A percentile compares a stretch with the other conserved stretches of the same genome.
Evolutionary conservation across 2,888 invertebrate genomes (phyloP).

Genomic region (Noctuana brunneofusca): DNA sequence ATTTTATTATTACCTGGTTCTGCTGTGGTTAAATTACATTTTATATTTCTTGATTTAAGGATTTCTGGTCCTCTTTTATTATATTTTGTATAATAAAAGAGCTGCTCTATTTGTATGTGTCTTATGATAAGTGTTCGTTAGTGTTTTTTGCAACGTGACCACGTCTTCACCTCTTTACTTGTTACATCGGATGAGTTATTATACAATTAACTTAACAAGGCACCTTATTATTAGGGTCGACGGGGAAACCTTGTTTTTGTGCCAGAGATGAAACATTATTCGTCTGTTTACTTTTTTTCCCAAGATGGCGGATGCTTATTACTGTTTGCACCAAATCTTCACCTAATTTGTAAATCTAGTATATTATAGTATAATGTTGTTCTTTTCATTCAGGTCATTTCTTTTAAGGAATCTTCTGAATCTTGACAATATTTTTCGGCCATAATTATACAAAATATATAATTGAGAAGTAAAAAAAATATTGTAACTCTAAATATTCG

Average conservation of each 20-base stretch:
- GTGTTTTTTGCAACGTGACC: slow-evolving; percentile 17
- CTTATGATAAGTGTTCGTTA: slow-evolving; percentile 23
- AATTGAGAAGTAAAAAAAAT: no score
- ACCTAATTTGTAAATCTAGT: slow-evolving; percentile 40
- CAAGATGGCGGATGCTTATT: slow-evolving; percentile 47
- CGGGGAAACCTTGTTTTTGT: slow-evolving; percentile 59
- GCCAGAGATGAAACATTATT: slow-evolving; percentile 62
- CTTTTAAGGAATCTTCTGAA: no score
- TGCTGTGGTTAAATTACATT: not conserved
- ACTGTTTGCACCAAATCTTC: slow-evolving; percentile 40
- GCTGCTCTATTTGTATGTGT: not conserved
- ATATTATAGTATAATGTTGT: no score
- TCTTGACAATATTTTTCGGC: no score
- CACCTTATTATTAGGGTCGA: slow-evolving; percentile 57
- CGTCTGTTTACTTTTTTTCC: slow-evolving; percentile 55
- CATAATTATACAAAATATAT: no score
- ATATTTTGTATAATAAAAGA: no score
- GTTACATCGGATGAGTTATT: slow-evolving; percentile 50
- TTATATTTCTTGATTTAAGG: no score
- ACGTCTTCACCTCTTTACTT: slow-evolving; percentile 39
- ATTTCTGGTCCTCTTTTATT: not conserved
- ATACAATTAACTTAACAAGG: slow-evolving; percentile 73
- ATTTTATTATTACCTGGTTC: not conserved
- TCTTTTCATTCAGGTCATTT: not conserved
- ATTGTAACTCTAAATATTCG: no score